Base-by-base conservation (phyloP, 2,888 invertebrate species). In the Creontiades dilutus region DNA sequence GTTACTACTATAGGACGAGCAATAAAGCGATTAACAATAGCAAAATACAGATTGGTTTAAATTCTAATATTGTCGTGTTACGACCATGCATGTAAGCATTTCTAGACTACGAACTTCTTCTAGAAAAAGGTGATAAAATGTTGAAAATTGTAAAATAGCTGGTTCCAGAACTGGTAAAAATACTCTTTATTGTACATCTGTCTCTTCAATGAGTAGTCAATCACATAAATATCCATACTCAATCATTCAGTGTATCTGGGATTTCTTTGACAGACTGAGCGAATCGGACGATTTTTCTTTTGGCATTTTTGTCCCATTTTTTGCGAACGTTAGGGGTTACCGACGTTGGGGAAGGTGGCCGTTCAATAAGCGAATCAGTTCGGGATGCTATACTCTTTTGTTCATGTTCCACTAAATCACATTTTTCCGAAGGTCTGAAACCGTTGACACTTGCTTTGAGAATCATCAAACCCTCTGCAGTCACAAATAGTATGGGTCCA, bases 231-330 rank as follows among this genome's bases (percentile, higher is more conserved):
- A 52, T 52, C 16, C 23, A 23, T n/a, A 61, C 19, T 68, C 68
- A 68, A 23, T 68, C 68, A 47, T 47, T 46, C 37, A 46, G 19
- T 14, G 46, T 46, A 27, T 48, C 28, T 28, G 88, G 88, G 28
- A 88, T 88, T 80, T 88, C 88, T 61, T 61, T 88, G 3, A 88
- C 78, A 52, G 76, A 88, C 78, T 88, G 88, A 9, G 88, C 88
- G 28, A 88, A 88, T n/a, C 88, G 47, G 23, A 88, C 88, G 5
- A 88, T 61, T 55, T 88, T 88, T 48, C 76, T 14, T 28, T 76
- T 76, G 37, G 23, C 23, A 27, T 52, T 80, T 52, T 78, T 85
- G 37, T 61, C 61, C 61, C 57, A 57, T 28, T 57, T 88, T 55
- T 76, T 80, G 14, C 47, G 52, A 47, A 27, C 23, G 19, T 82